Evolutionary conservation across 2,113 vertebrate genomes (phyloP).

Genomic region (Ranitomeya variabilis): DNA sequence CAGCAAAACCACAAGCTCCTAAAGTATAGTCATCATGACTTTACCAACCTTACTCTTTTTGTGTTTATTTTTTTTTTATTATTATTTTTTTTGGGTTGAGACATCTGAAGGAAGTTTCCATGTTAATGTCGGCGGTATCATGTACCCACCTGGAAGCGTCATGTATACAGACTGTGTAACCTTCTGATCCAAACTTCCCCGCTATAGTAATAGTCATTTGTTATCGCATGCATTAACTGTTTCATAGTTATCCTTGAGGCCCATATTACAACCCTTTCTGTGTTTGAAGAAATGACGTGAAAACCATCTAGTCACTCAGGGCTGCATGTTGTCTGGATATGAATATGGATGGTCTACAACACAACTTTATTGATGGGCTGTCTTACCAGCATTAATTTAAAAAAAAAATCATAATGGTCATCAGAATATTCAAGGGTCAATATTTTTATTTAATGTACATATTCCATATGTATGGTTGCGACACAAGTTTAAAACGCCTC

Average conservation of each 20-base stretch:
- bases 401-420: neutral
- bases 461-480: neutral
- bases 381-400: slow-evolving; percentile 42
- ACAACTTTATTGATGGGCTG: neutral
- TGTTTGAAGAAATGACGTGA: neutral
- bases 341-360: neutral
- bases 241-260: neutral
- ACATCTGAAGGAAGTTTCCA: neutral
- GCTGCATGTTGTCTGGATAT: slow-evolving; percentile 2
- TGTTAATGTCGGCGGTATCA: neutral
- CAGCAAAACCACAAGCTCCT: neutral
- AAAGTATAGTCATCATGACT: neutral
- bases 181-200: neutral
- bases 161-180: neutral
- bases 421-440: neutral
- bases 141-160: neutral
- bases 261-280: neutral
- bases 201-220: neutral
- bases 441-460: slow-evolving; percentile 1
- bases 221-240: neutral
- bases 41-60: neutral
- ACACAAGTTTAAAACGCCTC: neutral
- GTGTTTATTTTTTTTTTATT: too few relatives aligned
- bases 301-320: slow-evolving; percentile 52
- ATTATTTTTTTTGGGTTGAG: neutral